These are phyloP conservation scores for Leucophora obtusa DNA, from an alignment of 2,888 invertebrate species.

Conservation along the genomic window DNA sequence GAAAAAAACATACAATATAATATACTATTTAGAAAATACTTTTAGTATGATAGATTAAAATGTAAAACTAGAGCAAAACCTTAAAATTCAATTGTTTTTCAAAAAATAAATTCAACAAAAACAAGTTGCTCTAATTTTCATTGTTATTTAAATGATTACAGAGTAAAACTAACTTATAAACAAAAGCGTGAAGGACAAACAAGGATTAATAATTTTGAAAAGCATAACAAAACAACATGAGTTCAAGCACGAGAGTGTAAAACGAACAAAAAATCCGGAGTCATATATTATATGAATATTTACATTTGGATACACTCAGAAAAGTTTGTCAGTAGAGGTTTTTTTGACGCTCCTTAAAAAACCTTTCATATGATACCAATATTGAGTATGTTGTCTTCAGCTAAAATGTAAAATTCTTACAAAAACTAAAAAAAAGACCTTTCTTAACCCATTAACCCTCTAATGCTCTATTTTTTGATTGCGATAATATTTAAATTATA, in stretches of 20 bases:
- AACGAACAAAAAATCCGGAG: no score
- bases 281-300: no score
- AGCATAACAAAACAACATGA: constrained; percentile 15
- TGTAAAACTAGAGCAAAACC: constrained; percentile 51
- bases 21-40: constrained; percentile 1
- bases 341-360: no score
- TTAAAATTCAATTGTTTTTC: constrained; percentile 26
- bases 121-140: constrained; percentile 72
- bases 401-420: no score
- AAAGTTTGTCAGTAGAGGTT: no score
- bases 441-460: no score
- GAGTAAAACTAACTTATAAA: constrained; percentile 65
- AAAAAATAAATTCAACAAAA: constrained; percentile 2
- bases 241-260: neutral
- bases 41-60: constrained; percentile 51
- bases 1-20: neutral
- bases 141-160: constrained; percentile 71
- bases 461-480: no score
- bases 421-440: no score
- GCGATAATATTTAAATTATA: no score
- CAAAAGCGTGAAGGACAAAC: constrained; percentile 52
- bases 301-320: no score
- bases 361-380: no score
- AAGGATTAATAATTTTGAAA: constrained; percentile 13
- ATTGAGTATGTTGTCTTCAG: no score